Conservation (phyloP, 2,113 vertebrate genomes). For the Pomatostomus ruficeps region DNA sequence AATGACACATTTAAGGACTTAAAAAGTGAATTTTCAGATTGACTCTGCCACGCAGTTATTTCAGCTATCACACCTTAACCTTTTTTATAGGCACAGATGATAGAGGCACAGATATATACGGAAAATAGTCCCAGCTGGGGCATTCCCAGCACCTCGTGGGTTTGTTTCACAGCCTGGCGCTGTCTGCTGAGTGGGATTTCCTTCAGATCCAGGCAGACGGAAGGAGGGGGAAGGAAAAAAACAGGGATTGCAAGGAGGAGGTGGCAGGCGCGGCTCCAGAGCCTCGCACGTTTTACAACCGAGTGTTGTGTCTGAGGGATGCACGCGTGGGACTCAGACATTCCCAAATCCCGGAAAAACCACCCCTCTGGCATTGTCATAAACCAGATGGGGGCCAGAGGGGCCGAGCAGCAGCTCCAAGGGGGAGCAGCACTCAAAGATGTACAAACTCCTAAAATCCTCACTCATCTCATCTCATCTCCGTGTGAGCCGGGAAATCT, state of each 20-base stretch:
- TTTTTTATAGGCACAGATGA: background rate
- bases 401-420: background rate
- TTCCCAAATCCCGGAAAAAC: background rate
- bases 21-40: background rate
- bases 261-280: background rate
- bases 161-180: background rate
- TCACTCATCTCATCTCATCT: background rate
- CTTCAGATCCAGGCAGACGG: background rate
- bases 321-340: rapidly evolving
- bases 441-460: background rate
- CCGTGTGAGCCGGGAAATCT: rapidly evolving
- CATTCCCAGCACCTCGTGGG: background rate
- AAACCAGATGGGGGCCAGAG: background rate
- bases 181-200: background rate
- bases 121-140: background rate
- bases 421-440: background rate
- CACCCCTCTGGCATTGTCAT: background rate
- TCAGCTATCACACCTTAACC: background rate
- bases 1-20: background rate
- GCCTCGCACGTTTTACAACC: background rate
- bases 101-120: no score
- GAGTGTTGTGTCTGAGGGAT: background rate
- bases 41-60: background rate
- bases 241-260: background rate
- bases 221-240: background rate